Conservation (phyloP, 30 jellyfish, hydroid and myxozoan genomes). For the Aurelia aurita complex sp. Pacific region DNA sequence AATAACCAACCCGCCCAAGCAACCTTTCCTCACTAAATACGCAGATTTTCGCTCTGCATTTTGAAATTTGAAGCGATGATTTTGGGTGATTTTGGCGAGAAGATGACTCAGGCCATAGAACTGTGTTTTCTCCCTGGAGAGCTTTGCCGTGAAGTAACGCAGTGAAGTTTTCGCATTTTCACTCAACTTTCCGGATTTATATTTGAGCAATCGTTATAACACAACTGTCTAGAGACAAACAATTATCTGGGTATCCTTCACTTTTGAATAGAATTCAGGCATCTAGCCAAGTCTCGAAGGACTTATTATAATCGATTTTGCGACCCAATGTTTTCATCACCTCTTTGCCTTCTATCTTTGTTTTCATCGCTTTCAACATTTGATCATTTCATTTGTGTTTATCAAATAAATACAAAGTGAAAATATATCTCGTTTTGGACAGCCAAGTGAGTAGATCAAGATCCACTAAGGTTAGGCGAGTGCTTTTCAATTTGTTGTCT, state of each 20-base stretch:
- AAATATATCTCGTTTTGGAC: not conserved
- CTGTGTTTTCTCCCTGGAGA: conserved; percentile 13
- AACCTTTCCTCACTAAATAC: too few relatives aligned
- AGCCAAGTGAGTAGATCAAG: too few relatives aligned
- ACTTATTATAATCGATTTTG: too few relatives aligned
- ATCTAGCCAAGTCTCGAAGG: conserved; percentile 7
- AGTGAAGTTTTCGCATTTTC: conserved; percentile 27
- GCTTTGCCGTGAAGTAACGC: conserved; percentile 25
- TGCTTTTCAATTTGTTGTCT: too few relatives aligned
- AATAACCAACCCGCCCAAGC: not conserved
- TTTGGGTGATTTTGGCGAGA: too few relatives aligned
- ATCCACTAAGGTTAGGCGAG: too few relatives aligned
- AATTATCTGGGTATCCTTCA: conserved; percentile 18
- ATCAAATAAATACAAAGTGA: not conserved
- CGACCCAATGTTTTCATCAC: too few relatives aligned
- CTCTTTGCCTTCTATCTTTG: too few relatives aligned
- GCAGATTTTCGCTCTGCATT: too few relatives aligned
- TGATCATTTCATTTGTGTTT: not conserved
- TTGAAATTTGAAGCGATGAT: not conserved
- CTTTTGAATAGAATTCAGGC: conserved; percentile 28
- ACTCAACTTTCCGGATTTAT: conserved; percentile 60
- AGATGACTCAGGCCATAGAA: too few relatives aligned
- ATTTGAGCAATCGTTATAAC: conserved; percentile 50
- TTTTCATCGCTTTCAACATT: not conserved
- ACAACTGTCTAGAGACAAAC: conserved; percentile 52